Evolutionary conservation across 1,140 invertebrate species (phyloP).

Genomic region (Pseudomyrmex sp.): DNA sequence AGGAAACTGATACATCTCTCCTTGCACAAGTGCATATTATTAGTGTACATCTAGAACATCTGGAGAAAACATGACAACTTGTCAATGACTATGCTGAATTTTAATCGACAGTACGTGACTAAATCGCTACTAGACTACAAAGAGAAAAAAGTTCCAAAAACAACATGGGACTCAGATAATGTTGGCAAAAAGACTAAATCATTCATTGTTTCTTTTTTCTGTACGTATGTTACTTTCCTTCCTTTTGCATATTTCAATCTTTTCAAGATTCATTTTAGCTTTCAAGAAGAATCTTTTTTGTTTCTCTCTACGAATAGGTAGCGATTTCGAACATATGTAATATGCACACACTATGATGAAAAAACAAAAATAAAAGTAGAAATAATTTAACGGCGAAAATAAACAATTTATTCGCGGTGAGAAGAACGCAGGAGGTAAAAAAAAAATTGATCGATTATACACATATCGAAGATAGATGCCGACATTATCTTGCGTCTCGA

Average conservation of each 20-base stretch:
- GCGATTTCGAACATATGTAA: slow-evolving; percentile 38
- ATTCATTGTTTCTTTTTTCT: no score
- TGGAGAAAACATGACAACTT: slow-evolving; percentile 66
- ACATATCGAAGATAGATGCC: slow-evolving; percentile 66
- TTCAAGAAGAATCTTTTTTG: not conserved
- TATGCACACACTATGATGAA: slow-evolving; percentile 34
- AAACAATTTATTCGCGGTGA: not conserved
- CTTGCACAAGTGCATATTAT: slow-evolving; percentile 31
- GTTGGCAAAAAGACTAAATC: no score
- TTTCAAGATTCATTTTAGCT: not conserved
- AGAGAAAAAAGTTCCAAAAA: not conserved
- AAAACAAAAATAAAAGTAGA: not conserved
- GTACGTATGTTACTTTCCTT: not conserved
- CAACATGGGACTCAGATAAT: not conserved
- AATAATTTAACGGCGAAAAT: not conserved
- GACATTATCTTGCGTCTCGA: slow-evolving; percentile 57
- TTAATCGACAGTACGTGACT: slow-evolving; percentile 31
- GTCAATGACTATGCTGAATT: slow-evolving; percentile 48
- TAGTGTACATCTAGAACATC: slow-evolving; percentile 47
- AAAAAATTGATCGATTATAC: slow-evolving; percentile 4
- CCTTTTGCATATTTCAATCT: not conserved
- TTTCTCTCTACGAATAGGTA: slow-evolving; percentile 7
- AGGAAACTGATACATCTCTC: not conserved
- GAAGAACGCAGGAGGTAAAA: not conserved
- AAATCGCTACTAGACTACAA: not conserved